phyloP scores from a whole-genome alignment of 2,888 invertebrate genomes.

The Plagiodera versicolora region DNA sequence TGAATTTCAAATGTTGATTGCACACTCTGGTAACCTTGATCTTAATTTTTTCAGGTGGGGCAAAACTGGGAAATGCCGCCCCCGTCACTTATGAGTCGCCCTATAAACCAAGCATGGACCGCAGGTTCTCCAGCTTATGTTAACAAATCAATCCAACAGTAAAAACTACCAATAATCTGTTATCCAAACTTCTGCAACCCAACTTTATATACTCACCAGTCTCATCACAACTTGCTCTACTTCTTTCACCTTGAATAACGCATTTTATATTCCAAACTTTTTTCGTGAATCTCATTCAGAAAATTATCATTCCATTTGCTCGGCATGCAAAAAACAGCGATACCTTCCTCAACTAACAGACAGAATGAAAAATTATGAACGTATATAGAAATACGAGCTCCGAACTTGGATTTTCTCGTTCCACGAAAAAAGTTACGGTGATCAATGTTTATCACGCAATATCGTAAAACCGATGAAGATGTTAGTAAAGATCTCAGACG shows the following conservation, averaged over 20 bases:
- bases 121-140: not conserved
- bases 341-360: slow-evolving; percentile 18
- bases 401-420: slow-evolving; percentile 29
- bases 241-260: not conserved
- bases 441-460: slow-evolving; percentile 31
- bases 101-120: too few species aligned
- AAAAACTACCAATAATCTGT: too few species aligned
- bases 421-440: slow-evolving; percentile 27
- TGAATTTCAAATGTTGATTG: too few species aligned
- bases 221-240: not conserved
- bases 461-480: slow-evolving; percentile 37
- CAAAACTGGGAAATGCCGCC: too few species aligned
- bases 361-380: slow-evolving; percentile 31
- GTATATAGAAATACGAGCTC: slow-evolving; percentile 32
- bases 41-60: too few species aligned
- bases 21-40: too few species aligned
- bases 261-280: not conserved
- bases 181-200: not conserved
- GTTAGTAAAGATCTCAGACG: slow-evolving; percentile 35
- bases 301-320: slow-evolving; percentile 16
- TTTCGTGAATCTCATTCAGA: not conserved
- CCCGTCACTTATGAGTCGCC: too few species aligned
- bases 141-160: too few species aligned
- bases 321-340: slow-evolving; percentile 22
- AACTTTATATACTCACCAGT: not conserved